Percentiles rank a stretch among this genome's conserved stretches.
These are phyloP conservation scores for Chondrosia reniformis DNA, from an alignment of 37 sponge, comb jelly and placozoan genomes.

Conservation along the genomic window DNA sequence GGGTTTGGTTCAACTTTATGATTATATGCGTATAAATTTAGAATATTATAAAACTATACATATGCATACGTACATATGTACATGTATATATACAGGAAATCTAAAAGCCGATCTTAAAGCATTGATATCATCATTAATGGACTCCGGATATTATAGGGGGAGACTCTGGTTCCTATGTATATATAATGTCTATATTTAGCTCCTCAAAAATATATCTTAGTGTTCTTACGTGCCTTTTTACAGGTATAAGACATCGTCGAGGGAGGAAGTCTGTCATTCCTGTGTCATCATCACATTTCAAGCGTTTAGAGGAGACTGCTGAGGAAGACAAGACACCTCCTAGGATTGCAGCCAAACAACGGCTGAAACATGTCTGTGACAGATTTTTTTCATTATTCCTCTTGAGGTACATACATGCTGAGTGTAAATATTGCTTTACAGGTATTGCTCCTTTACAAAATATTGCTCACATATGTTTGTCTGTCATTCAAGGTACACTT, in stretches of 20 bases:
- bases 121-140: no score
- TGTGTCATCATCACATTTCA: not conserved
- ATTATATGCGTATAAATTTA: no score
- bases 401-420: slow-evolving; percentile 26
- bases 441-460: not conserved
- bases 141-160: no score
- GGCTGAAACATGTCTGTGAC: not conserved
- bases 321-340: not conserved
- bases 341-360: not conserved
- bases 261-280: not conserved
- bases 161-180: no score
- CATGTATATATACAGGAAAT: no score
- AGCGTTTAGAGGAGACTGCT: not conserved
- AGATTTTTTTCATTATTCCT: slow-evolving; percentile 43
- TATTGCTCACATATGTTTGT: not conserved
- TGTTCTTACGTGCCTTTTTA: no score
- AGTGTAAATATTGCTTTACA: not conserved
- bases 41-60: no score
- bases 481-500: slow-evolving; percentile 38
- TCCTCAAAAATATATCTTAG: no score
- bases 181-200: no score
- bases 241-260: slow-evolving; percentile 1
- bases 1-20: no score
- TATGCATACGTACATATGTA: no score
- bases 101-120: no score